Evolutionary conservation across 2,113 vertebrate species (phyloP).

Genomic region (Lagenorhynchus albirostris): DNA sequence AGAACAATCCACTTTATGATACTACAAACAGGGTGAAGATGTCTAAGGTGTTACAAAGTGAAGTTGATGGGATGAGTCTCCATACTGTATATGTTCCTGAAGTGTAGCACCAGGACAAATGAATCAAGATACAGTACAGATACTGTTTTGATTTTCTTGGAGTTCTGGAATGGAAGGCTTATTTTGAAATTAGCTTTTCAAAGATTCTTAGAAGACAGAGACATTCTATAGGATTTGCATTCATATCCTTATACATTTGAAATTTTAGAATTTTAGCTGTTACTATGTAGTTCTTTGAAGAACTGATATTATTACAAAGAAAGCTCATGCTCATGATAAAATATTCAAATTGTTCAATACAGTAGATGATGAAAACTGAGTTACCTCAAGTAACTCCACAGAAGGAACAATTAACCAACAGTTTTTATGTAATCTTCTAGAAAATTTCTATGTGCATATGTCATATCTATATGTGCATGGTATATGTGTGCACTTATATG

Average conservation of each 20-base stretch:
- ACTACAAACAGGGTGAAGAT: neutral
- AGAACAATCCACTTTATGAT: conserved; percentile 71
- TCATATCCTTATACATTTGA: neutral
- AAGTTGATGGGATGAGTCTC: neutral
- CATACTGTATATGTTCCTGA: neutral
- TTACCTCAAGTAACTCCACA: neutral
- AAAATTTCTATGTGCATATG: neutral
- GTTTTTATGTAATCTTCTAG: conserved; percentile 17
- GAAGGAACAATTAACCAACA: neutral
- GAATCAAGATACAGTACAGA: neutral
- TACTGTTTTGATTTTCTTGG: conserved; percentile 23
- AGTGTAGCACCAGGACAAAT: neutral
- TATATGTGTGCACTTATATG: neutral
- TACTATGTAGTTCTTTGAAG: conserved; percentile 15
- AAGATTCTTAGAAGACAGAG: conserved; percentile 12
- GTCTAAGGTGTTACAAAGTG: neutral
- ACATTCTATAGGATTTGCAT: neutral
- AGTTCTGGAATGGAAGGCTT: neutral
- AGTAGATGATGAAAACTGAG: conserved; percentile 20
- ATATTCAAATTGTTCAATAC: neutral
- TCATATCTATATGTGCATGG: neutral
- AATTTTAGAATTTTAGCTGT: conserved; percentile 43
- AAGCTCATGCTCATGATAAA: neutral
- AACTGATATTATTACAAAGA: conserved; percentile 31
- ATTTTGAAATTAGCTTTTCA: neutral